A percentile compares a stretch with the other conserved stretches of the same genome.
Evolutionary conservation across 2,888 invertebrate species (phyloP).

Genomic region (Conus canariensis): DNA sequence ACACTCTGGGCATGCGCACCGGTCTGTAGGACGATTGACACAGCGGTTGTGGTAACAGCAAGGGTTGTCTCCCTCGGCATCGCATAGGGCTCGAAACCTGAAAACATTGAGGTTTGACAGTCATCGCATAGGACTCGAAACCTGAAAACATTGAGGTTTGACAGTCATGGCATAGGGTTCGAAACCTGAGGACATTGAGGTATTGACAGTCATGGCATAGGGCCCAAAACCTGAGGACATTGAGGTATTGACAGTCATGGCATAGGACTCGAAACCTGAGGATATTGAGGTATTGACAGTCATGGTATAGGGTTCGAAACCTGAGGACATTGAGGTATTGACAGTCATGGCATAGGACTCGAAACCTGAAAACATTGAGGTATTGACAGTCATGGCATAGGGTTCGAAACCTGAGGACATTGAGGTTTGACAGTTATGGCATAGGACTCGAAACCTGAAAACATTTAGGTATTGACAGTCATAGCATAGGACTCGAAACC

Average conservation of each 20-base stretch:
- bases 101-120: not conserved
- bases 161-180: constrained; percentile 47
- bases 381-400: constrained; percentile 32
- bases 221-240: constrained; percentile 43
- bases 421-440: not conserved
- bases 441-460: constrained; percentile 47
- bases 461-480: not conserved
- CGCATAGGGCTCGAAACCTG: constrained; percentile 49
- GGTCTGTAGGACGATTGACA: constrained; percentile 16
- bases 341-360: constrained; percentile 43
- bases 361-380: constrained; percentile 30
- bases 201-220: constrained; percentile 42
- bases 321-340: not conserved
- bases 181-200: constrained; percentile 29
- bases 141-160: not conserved
- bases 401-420: constrained; percentile 41
- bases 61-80: constrained; percentile 46
- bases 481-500: constrained; percentile 48
- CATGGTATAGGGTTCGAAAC: constrained; percentile 47
- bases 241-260: not conserved
- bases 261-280: constrained; percentile 49
- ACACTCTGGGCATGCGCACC: constrained; percentile 47
- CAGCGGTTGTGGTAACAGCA: constrained; percentile 51
- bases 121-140: constrained; percentile 50
- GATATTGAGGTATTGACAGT: not conserved